Conservation (phyloP, 2,888 invertebrate genomes). For the Lasius fuliginosus region DNA sequence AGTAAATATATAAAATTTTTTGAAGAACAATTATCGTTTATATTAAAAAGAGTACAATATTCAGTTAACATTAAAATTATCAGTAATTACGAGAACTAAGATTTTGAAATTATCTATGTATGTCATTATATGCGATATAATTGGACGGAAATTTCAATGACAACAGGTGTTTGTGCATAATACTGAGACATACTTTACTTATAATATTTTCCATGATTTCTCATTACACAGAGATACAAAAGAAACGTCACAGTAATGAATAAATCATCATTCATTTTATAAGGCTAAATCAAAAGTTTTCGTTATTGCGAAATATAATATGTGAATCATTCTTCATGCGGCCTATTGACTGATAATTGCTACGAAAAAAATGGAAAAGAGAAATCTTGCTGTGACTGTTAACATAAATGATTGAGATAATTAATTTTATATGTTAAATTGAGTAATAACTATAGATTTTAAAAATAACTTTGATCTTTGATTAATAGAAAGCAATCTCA, state of each 20-base stretch:
- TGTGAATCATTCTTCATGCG: neutral
- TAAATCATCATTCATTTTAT: conserved; percentile 20
- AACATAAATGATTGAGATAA: neutral
- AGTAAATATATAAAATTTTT: neutral
- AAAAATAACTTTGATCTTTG: neutral
- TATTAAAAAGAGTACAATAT: neutral
- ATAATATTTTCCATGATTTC: conserved; percentile 12
- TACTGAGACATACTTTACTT: conserved; percentile 24
- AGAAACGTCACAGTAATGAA: neutral
- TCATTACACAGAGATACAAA: neutral
- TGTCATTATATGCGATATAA: neutral
- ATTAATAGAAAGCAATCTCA: conserved; percentile 89
- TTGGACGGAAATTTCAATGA: neutral
- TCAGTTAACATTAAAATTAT: neutral
- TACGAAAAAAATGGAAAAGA: neutral
- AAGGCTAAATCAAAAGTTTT: neutral
- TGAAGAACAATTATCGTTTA: neutral
- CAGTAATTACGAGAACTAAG: neutral
- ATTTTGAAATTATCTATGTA: neutral
- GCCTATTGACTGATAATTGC: neutral
- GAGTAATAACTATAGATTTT: neutral
- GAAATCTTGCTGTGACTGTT: neutral
- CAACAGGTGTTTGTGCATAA: conserved; percentile 11
- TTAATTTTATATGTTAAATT: neutral
- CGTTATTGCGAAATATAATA: neutral